phyloP scores from a whole-genome alignment of 2,888 invertebrate genomes.

The Drosophila anomelani region DNA sequence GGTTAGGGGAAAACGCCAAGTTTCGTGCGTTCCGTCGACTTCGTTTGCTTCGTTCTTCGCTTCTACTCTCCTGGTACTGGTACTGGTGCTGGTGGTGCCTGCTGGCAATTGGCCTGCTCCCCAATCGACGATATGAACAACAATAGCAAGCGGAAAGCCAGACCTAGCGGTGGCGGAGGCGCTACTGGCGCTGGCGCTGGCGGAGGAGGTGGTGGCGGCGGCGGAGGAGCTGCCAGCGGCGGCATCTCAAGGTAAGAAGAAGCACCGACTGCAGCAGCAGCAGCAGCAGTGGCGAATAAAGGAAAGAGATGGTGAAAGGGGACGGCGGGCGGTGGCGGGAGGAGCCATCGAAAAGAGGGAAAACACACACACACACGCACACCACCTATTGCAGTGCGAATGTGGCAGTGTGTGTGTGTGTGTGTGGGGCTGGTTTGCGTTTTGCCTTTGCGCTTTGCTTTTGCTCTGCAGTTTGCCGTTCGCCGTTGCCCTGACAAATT shows the following conservation, averaged over 20 bases:
- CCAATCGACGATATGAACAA: slow-evolving; percentile 75
- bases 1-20: slow-evolving; percentile 41
- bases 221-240: slow-evolving; percentile 72
- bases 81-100: slow-evolving; percentile 50
- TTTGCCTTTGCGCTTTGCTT: slow-evolving; percentile 39
- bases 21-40: slow-evolving; percentile 30
- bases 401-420: slow-evolving; percentile 5
- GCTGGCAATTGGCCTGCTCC: slow-evolving; percentile 53
- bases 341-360: slow-evolving; percentile 24
- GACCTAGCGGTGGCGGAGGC: slow-evolving; percentile 86
- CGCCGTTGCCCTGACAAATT: slow-evolving; percentile 55
- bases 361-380: slow-evolving; percentile 26
- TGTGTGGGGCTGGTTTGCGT: slow-evolving; percentile 48
- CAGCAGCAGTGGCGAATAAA: slow-evolving; percentile 51
- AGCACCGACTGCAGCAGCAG: slow-evolving; percentile 38
- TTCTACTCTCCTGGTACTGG: slow-evolving; percentile 27
- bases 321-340: slow-evolving; percentile 6
- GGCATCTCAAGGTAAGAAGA: slow-evolving; percentile 81
- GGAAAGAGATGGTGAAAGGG: slow-evolving; percentile 19
- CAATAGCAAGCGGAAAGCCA: slow-evolving; percentile 93
- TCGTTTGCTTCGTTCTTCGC: slow-evolving; percentile 23
- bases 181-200: slow-evolving; percentile 58
- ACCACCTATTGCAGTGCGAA: slow-evolving; percentile 19
- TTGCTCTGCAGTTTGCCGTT: slow-evolving; percentile 33
- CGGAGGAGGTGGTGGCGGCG: slow-evolving; percentile 62